Percentiles rank a stretch among this genome's conserved stretches.
phyloP scores from a whole-genome alignment of 2,888 invertebrate genomes.

The Agrilus mali region DNA sequence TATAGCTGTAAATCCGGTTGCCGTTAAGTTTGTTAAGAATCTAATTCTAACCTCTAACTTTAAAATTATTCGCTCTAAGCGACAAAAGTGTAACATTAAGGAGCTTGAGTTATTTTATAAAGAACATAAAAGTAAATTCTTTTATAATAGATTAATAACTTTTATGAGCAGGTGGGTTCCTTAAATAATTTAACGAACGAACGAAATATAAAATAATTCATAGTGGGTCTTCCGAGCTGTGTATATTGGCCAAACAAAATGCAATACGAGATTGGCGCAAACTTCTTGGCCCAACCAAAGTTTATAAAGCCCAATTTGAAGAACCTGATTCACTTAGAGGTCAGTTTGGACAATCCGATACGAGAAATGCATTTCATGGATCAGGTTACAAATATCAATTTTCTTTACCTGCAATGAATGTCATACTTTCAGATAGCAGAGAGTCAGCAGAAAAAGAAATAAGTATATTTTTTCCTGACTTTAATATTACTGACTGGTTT shows the following conservation, averaged over 20 bases:
- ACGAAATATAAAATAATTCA: constrained; percentile 20
- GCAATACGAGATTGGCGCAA: constrained; percentile 70
- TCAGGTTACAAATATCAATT: constrained; percentile 47
- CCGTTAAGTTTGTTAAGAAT: constrained; percentile 52
- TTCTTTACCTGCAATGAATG: constrained; percentile 3
- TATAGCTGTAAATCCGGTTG: constrained; percentile 62
- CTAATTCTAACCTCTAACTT: constrained; percentile 56
- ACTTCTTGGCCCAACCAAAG: constrained; percentile 85
- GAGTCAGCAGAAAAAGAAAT: constrained; percentile 68
- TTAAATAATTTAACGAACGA: not conserved
- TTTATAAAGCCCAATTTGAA: constrained; percentile 63
- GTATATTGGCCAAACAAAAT: constrained; percentile 63
- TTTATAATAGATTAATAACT: constrained; percentile 66
- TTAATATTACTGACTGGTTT: constrained; percentile 53
- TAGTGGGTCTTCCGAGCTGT: constrained; percentile 75
- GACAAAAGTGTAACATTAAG: constrained; percentile 44
- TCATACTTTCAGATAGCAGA: constrained; percentile 50
- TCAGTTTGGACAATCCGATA: constrained; percentile 81
- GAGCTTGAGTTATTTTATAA: constrained; percentile 65
- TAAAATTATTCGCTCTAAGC: constrained; percentile 56
- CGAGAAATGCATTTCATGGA: constrained; percentile 88
- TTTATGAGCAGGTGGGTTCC: constrained; percentile 63
- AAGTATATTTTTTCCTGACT: constrained; percentile 73
- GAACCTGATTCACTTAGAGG: constrained; percentile 72
- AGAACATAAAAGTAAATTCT: constrained; percentile 74